These are phyloP conservation scores for Tragelaphus oryx DNA, from an alignment of 2,797 vertebrate genomes.

Conservation along the genomic window DNA sequence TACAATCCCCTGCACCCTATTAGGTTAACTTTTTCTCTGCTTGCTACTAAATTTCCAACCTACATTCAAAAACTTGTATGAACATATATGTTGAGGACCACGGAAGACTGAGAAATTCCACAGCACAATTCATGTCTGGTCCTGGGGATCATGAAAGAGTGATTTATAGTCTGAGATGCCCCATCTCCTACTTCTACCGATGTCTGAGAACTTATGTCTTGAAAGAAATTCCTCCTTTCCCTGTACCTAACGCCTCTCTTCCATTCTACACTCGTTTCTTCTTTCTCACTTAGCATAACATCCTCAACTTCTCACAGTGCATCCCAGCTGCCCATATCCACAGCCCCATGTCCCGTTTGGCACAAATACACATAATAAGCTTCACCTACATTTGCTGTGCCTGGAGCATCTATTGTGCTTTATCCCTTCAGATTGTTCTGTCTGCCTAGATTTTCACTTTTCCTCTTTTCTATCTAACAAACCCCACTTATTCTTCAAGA, in stretches of 20 bases:
- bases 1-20: too few relatives aligned
- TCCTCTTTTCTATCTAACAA: not conserved
- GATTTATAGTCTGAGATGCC: not conserved
- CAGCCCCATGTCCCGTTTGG: rapidly evolving
- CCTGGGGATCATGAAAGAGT: not conserved
- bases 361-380: rapidly evolving
- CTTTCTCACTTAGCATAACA: not conserved
- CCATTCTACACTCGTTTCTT: not conserved
- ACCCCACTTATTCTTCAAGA: not conserved
- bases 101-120: not conserved
- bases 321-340: not conserved
- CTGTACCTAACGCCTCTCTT: not conserved
- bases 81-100: not conserved
- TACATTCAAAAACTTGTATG: not conserved
- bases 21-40: too few relatives aligned
- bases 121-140: not conserved
- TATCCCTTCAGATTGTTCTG: not conserved
- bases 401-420: not conserved
- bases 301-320: not conserved
- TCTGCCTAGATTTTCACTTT: not conserved
- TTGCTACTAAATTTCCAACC: not conserved
- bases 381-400: not conserved
- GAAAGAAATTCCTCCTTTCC: not conserved
- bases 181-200: not conserved
- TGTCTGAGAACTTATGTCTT: not conserved